Base-by-base conservation (phyloP, 2,888 invertebrate species). In the Esperia sulphurella region DNA sequence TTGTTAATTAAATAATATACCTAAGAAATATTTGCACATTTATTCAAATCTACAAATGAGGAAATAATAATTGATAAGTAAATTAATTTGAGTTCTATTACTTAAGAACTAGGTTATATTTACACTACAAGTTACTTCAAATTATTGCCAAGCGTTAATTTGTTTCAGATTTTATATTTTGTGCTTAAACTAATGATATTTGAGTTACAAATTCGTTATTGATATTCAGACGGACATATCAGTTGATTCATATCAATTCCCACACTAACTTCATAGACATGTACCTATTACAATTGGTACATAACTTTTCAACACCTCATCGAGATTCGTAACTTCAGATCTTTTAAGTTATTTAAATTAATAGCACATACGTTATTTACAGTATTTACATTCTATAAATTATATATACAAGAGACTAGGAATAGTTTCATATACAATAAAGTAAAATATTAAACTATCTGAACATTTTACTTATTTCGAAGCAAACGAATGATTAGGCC, bases 91-190 rank as follows among this genome's bases (percentile, higher is more conserved):
- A 44, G 14, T 14, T 45, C 44, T 45, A 45, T 38, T 43, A 30
- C 21, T 43, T 14, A 14, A 35, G 6, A 14, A 9, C 38, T 41
- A 48, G 30, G 29, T 38, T 28, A 7, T 45, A 43, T 46, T 37
- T 51, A 51, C 46, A 48, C 48, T 45, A 51, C 33, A 28, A 45
- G 43, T 42, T 44, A 51, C 39, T 37, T 43, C 68, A 79, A 78
- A 74, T 88, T 84, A 87, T 84, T 88, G 88, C 88, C 85, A 87
- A 86, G 86, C 87, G 74, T 83, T 83, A 70, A 74, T 75, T 77
- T 78, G 68, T 71, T 67, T 76, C 66, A 58, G 55, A 68, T 72
- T 69, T 67, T 75, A 76, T 68, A 29, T 57, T 65, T 60, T 57
- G 70, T 59, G 63, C 79, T 79, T 84, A 87, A 40, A 55, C 84